Evolutionary conservation across 1,140 invertebrate genomes (phyloP).

Genomic region (Nasonia giraulti): DNA sequence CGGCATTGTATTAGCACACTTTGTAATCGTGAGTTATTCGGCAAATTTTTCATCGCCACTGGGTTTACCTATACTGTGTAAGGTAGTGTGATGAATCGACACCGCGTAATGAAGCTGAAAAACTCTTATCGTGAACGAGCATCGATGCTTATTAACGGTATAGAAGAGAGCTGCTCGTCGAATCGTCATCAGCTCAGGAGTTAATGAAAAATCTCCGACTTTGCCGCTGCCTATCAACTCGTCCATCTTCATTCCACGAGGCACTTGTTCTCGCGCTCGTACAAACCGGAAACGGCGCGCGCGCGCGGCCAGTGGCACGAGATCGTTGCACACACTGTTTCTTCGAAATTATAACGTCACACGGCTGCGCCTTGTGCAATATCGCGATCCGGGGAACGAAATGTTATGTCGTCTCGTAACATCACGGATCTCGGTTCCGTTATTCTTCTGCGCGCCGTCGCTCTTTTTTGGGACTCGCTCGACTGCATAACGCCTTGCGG

Average conservation of each 20-base stretch:
- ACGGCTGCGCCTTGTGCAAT: slow-evolving; percentile 1
- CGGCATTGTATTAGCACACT: not conserved
- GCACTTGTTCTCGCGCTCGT: not conserved
- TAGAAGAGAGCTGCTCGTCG: not conserved
- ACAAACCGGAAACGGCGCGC: not conserved
- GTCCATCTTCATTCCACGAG: slow-evolving; percentile 12
- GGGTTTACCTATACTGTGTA: no score
- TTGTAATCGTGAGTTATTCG: not conserved
- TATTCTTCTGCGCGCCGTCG: not conserved
- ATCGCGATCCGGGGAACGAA: slow-evolving; percentile 8
- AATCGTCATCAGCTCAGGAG: not conserved
- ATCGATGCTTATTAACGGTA: not conserved
- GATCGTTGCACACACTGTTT: slow-evolving; percentile 16
- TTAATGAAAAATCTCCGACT: not conserved
- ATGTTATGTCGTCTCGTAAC: not conserved
- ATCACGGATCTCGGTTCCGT: slow-evolving; percentile 16
- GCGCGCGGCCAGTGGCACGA: not conserved
- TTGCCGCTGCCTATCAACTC: not conserved
- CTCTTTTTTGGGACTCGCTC: slow-evolving; percentile 12
- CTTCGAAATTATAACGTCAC: slow-evolving; percentile 25
- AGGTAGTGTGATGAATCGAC: no score
- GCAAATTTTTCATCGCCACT: not conserved
- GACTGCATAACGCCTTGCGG: not conserved
- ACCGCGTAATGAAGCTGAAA: no score
- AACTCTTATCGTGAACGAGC: no score